Percentiles rank a stretch among this genome's conserved stretches.
phyloP scores from a whole-genome alignment of 2,888 invertebrate genomes.

The Sicus ferrugineus region DNA sequence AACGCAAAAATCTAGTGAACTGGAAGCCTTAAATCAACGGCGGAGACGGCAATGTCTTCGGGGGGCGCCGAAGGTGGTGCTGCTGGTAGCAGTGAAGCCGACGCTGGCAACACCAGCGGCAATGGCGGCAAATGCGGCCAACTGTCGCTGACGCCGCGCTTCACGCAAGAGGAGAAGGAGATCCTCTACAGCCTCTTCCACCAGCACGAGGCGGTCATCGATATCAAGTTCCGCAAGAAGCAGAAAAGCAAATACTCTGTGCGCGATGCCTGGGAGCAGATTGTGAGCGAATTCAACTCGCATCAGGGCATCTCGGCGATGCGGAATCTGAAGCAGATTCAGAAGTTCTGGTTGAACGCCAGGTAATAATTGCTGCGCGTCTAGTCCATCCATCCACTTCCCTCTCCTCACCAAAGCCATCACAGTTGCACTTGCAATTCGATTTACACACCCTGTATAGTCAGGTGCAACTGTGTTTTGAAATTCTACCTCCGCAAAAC shows the following conservation, averaged over 20 bases:
- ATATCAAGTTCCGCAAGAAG: constrained; percentile 62
- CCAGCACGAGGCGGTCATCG: constrained; percentile 61
- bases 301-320: constrained; percentile 57
- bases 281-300: constrained; percentile 59
- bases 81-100: constrained; percentile 26
- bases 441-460: background rate
- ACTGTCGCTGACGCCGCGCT: constrained; percentile 58
- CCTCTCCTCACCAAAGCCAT: too few species aligned
- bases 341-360: constrained; percentile 64
- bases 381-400: too few species aligned
- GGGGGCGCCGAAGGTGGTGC: constrained; percentile 37
- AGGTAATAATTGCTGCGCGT: constrained; percentile 49
- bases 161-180: constrained; percentile 62
- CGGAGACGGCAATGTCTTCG: constrained; percentile 40
- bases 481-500: background rate
- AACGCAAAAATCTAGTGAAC: background rate
- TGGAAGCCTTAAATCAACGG: too few species aligned
- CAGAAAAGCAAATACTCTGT: constrained; percentile 60
- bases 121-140: constrained; percentile 38
- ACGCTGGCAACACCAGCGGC: constrained; percentile 26
- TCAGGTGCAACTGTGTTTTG: background rate
- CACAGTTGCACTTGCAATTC: background rate
- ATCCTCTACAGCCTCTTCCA: constrained; percentile 59
- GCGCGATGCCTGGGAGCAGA: constrained; percentile 62
- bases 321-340: constrained; percentile 63